Base-by-base conservation (phyloP, 1,140 invertebrate genomes). In the Micrasema minimum region DNA sequence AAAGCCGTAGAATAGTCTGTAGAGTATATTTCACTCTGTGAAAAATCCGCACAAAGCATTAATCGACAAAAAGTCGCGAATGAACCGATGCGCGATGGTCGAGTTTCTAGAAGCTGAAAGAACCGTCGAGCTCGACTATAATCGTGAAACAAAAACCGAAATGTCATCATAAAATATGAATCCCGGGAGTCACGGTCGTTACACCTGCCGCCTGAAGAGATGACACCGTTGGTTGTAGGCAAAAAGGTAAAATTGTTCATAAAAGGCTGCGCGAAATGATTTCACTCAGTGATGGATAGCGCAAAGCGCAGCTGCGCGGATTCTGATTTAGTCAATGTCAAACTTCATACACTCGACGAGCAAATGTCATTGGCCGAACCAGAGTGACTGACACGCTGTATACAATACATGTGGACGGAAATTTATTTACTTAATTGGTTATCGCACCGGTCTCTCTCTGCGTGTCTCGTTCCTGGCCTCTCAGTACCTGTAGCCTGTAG, bases 311-410 rank as follows among this genome's bases (percentile, higher is more conserved):
- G 64, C 64, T 53, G 64, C 46, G 65, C 65, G 38, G 20, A 41
- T 23, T 67, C 35, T 26, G 26, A 67, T 67, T 67, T 67, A 55
- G 65, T 67, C 65, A 67, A 55, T 67, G 65, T 67, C 65, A 67
- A 67, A 55, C 65, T 20, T n/a, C 35, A 45, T 57, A 20, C 38
- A 7, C 37, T 41, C 65, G 50, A 20, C 35, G 23, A 23, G 48
- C 51, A 14, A 67, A 55, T 43, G 65, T 67, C 65, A 67, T 67
- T 67, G 65, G 48, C 65, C 65, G 65, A 12, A 14, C 50, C 65
- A 22, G 50, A 35, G 48, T 67, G 50, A 67, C 48, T 67, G 65
- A 67, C 65, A 55, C 16, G 22, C 50, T 23, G 16, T 41, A 55
- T 23, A 46, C 59, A 46, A 46, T 64, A 46, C 59, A 46, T 31